Evolutionary conservation across 2,888 invertebrate genomes (phyloP).

Genomic region (Drosophila mimetica): DNA sequence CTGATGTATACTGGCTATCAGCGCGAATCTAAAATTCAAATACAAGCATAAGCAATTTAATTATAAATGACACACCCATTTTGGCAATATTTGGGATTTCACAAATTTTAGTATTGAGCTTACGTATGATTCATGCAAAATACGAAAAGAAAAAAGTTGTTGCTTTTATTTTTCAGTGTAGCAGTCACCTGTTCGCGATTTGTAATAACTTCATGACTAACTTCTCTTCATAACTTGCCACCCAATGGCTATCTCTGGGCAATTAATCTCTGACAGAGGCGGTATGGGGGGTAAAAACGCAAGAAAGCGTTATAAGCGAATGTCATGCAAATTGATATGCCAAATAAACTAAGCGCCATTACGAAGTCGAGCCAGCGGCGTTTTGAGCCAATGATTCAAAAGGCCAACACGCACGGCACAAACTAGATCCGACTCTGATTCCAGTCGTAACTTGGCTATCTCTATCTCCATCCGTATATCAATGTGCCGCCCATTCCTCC

Average conservation of each 20-base stretch:
- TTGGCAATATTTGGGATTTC: slow-evolving; percentile 35
- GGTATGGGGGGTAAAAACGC: background rate
- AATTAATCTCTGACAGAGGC: slow-evolving; percentile 26
- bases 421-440: slow-evolving; percentile 32
- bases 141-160: background rate
- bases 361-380: slow-evolving; percentile 43
- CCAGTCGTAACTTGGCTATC: slow-evolving; percentile 14
- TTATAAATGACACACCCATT: slow-evolving; percentile 60
- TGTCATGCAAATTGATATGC: slow-evolving; percentile 77
- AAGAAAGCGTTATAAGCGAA: slow-evolving; percentile 61
- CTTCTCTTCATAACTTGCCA: slow-evolving; percentile 11
- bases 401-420: slow-evolving; percentile 35
- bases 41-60: slow-evolving; percentile 38
- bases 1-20: slow-evolving; percentile 25
- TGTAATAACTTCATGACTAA: slow-evolving; percentile 31
- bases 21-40: slow-evolving; percentile 17
- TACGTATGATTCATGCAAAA: background rate
- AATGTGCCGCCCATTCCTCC: slow-evolving; percentile 8
- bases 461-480: slow-evolving; percentile 44
- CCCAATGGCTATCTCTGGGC: slow-evolving; percentile 16
- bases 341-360: slow-evolving; percentile 71
- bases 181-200: slow-evolving; percentile 6
- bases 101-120: background rate
- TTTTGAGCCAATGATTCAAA: slow-evolving; percentile 43
- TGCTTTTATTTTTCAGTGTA: background rate